phyloP scores from a whole-genome alignment of 2,113 vertebrate genomes.

The Lophura nycthemera region DNA sequence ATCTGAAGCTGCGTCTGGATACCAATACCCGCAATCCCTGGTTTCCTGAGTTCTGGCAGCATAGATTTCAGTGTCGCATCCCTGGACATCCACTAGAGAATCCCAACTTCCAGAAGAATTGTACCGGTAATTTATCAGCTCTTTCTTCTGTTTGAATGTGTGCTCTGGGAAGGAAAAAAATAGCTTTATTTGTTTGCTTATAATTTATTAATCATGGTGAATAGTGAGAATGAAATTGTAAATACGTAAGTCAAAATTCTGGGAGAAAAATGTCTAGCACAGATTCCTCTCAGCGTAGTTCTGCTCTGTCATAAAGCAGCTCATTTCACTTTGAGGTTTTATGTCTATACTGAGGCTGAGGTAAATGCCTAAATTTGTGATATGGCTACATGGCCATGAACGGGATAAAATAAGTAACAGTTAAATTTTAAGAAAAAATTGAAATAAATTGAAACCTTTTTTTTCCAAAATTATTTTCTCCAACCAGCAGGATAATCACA shows the following conservation, averaged over 20 bases:
- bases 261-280: neutral
- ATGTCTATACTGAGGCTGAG: neutral
- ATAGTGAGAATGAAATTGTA: neutral
- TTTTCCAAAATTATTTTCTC: neutral
- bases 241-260: neutral
- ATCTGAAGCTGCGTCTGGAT: slow-evolving; percentile 91
- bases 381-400: neutral
- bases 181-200: neutral
- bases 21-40: slow-evolving; percentile 95
- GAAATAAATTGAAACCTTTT: neutral
- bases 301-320: neutral
- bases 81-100: slow-evolving; percentile 91
- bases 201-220: neutral
- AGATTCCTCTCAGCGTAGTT: neutral
- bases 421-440: neutral
- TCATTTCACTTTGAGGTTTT: neutral
- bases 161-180: neutral
- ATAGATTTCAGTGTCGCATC: slow-evolving; percentile 95
- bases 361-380: neutral
- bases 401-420: neutral
- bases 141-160: neutral
- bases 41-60: slow-evolving; percentile 98
- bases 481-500: neutral
- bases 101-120: slow-evolving; percentile 91
- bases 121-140: slow-evolving; percentile 84